phyloP scores from a whole-genome alignment of 2,888 invertebrate genomes.

The Polydrusus tereticollis region DNA sequence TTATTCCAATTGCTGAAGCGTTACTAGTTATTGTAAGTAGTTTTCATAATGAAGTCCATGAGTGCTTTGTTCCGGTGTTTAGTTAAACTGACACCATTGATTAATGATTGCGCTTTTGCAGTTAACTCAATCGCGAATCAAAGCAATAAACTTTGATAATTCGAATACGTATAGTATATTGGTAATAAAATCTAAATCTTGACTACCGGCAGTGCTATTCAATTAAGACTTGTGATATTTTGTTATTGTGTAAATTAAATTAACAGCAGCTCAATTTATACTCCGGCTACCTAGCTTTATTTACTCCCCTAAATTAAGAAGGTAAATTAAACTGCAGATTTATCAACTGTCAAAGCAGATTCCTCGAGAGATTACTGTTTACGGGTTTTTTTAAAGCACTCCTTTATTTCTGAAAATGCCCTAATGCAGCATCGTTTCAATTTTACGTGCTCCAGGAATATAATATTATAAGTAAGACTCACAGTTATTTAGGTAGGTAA shows the following conservation, averaged over 20 bases:
- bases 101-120: background rate
- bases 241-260: slow-evolving; percentile 23
- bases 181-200: background rate
- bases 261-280: slow-evolving; percentile 15
- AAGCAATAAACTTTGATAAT: background rate
- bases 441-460: no score
- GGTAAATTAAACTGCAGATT: slow-evolving; percentile 28
- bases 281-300: slow-evolving; percentile 11
- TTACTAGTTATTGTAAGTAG: no score
- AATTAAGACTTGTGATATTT: slow-evolving; percentile 30
- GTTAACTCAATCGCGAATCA: background rate
- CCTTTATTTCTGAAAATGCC: slow-evolving; percentile 6
- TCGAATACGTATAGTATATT: background rate
- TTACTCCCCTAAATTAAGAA: slow-evolving; percentile 18
- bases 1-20: no score
- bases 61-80: no score
- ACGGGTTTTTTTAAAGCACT: slow-evolving; percentile 27
- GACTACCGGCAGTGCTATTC: slow-evolving; percentile 8
- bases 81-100: background rate
- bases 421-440: no score
- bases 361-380: slow-evolving; percentile 18
- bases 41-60: no score
- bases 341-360: slow-evolving; percentile 33
- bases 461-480: no score
- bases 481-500: no score